Evolutionary conservation across 2,797 vertebrate genomes (phyloP).

Genomic region (Schizothorax lantsangensis): DNA sequence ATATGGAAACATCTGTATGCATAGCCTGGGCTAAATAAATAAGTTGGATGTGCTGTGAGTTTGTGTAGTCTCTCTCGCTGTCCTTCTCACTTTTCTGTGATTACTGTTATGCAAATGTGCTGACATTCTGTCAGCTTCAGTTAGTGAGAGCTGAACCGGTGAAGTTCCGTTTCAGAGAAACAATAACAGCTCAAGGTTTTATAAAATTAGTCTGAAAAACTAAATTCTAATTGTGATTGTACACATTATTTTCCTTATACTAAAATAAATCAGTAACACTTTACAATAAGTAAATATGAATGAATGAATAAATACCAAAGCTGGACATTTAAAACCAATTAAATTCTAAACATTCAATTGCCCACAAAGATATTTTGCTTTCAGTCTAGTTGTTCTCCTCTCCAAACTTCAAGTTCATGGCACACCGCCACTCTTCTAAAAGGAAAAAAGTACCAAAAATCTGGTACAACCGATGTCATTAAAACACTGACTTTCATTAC

Average conservation of each 20-base stretch:
- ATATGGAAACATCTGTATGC: not conserved
- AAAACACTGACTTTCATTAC: conserved; percentile 64
- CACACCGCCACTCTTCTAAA: not conserved
- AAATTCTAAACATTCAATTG: no score
- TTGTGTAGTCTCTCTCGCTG: not conserved
- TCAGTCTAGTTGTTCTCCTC: not conserved
- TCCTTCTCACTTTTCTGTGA: conserved; percentile 1
- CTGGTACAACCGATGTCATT: conserved; percentile 34
- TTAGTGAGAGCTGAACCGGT: conserved; percentile 43
- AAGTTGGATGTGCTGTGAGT: not conserved
- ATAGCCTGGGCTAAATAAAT: not conserved
- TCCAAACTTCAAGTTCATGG: not conserved
- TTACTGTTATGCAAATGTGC: conserved; percentile 23
- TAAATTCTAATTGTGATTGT: not conserved
- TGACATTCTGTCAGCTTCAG: conserved; percentile 51
- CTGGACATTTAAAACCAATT: not conserved
- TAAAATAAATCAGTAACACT: not conserved
- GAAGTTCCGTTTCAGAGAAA: conserved; percentile 22
- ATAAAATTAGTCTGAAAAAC: not conserved
- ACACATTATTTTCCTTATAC: not conserved
- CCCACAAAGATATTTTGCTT: not conserved
- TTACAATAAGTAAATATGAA: not conserved
- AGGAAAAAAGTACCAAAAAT: not conserved
- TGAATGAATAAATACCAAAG: not conserved
- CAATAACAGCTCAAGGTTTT: not conserved